Evolutionary conservation across 2,888 invertebrate genomes (phyloP), one percentile per base, ranked within the genome.

Genomic region (Aporophyla lueneburgensis): DNA sequence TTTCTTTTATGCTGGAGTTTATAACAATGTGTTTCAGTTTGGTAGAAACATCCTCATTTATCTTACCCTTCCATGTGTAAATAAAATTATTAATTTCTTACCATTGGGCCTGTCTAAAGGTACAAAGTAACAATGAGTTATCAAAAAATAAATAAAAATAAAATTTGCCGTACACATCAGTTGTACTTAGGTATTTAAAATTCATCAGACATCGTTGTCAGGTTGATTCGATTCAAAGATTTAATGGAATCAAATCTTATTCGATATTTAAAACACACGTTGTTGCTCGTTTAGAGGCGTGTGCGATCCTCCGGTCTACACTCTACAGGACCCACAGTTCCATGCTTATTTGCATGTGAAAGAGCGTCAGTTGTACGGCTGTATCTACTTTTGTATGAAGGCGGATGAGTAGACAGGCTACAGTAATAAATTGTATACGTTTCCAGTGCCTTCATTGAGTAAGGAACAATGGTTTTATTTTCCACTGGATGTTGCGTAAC

Each of bases 191-290:
- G 33, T 21, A 77, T 56, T 56, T 49, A 56, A 56, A 68, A 53
- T 9, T 21, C n/a, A 67, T 49, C 53, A 62, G 65, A 43, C 16
- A 40, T 43, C 40, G 27, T 58, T 2, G 10, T 51, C 54, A 27
- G 12, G 68, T 61, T 40, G 49, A 54, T 70, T 58, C n/a, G 19
- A 59, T 76, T 78, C 24, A 76, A 74, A 74, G 84, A 86, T 90
- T 90, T 92, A 92, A 93, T 92, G 89, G 89, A 93, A 94, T 93
- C 91, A 92, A 94, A 94, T 93, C 90, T 91, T 92, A 94, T 95
- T 93, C 92, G 92, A 93, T 94, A 93, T 92, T 91, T 93, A 92
- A 95, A 94, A 91, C 43, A 46, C 12, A 46, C 33, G 33, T 93
- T 92, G n/a, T 93, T 92, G 86, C 88, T 89, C 90, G 89, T 90